Evolutionary conservation across 2,797 vertebrate species (phyloP), one percentile per base, ranked within the genome.

Genomic region (Erithacus rubecula): DNA sequence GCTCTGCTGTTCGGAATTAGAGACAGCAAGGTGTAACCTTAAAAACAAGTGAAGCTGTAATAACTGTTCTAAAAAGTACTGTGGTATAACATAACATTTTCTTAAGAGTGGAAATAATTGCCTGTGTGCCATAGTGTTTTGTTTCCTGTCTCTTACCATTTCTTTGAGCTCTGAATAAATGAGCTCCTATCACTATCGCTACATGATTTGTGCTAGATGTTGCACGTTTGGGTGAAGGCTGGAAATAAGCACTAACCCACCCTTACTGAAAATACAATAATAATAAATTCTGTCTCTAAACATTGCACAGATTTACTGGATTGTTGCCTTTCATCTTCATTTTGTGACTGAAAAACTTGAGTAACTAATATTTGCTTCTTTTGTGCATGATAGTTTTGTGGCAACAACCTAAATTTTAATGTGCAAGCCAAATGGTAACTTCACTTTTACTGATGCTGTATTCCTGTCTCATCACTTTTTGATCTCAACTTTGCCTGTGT

Each of bases 1-100:
- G 53, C 55, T 85, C 51, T 89, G 72, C 65, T 87, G 21, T 80
- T 92, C 77, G 86, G 52, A 70, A 32, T 92, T 95, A 87, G 55
- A 71, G 43, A 78, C 58, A 83, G 60, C 65, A 80, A 89, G 23
- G 37, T 51, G 41, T 88, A 88, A 70, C 64, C 24, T 90, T 90
- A 56, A 91, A 89, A 69, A 92, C 37, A 52, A 87, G 26, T 65
- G 56, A 94, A 76, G 27, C 37, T 78, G 55, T 81, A 76, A n/a
- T 85, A 70, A 74, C 62, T 78, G 37, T 72, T 74, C 32, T 81
- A 16, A 71, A 92, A 89, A 75, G 10, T 29, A 75, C 14, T 6
- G 1, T 53, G 75, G 53, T 52, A 34, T 72, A 89, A 78, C 0
- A 0, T 51, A 59, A 39, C 15, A 15, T 59, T 65, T 70, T 65